phyloP scores from a whole-genome alignment of 2,797 vertebrate species.

The Brachyrhaphis roseni region DNA sequence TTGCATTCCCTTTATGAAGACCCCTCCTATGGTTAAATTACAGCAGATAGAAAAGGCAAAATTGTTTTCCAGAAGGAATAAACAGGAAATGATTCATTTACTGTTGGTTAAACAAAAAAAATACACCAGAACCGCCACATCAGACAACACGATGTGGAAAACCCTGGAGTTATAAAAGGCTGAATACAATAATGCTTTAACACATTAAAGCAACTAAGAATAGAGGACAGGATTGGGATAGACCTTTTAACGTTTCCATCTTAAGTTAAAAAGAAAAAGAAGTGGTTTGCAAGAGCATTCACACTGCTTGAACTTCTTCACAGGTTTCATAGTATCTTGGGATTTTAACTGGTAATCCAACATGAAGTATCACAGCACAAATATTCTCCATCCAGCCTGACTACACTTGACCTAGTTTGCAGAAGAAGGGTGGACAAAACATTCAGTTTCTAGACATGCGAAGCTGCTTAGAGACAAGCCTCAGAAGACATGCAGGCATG shows the following conservation, averaged over 20 bases:
- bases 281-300: not conserved
- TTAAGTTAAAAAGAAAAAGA: not conserved
- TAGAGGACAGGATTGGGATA: slow-evolving; percentile 18
- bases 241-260: not conserved
- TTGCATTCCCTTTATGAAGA: slow-evolving; percentile 8
- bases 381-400: not conserved
- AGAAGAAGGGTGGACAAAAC: not conserved
- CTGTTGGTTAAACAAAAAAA: not conserved
- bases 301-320: not conserved
- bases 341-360: not conserved
- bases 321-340: not conserved
- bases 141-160: slow-evolving; percentile 22
- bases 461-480: not conserved
- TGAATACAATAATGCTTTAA: slow-evolving; percentile 16
- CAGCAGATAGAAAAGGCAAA: not conserved
- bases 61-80: slow-evolving; percentile 16
- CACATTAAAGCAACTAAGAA: slow-evolving; percentile 26
- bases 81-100: slow-evolving; percentile 56
- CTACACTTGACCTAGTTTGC: too few species aligned
- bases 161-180: slow-evolving; percentile 14
- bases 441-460: not conserved
- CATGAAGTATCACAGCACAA: not conserved
- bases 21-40: slow-evolving; percentile 1
- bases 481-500: not conserved
- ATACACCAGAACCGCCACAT: slow-evolving; percentile 3